These are phyloP conservation scores for Paedocypris sp. DNA, from an alignment of 2,113 vertebrate genomes.

Conservation along the genomic window DNA sequence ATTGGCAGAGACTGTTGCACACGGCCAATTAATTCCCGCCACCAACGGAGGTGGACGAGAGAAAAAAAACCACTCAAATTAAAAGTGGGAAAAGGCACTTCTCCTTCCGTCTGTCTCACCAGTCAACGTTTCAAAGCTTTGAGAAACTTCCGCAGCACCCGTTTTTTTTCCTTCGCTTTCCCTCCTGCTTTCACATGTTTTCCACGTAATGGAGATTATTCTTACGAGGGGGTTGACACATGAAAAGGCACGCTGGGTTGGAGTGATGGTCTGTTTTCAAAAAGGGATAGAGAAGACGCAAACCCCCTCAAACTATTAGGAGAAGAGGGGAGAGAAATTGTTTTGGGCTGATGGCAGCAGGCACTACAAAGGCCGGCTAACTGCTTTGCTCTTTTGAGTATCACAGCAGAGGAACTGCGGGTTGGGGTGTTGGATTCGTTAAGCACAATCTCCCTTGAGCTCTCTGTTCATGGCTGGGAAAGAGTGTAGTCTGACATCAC, in stretches of 20 bases:
- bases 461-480: not conserved
- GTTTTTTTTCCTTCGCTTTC: not conserved
- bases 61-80: not conserved
- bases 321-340: not conserved
- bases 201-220: constrained; percentile 9
- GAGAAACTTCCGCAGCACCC: not conserved
- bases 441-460: constrained; percentile 21
- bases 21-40: constrained; percentile 38
- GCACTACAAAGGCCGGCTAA: constrained; percentile 29
- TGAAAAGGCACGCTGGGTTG: not conserved
- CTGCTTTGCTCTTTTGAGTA: constrained; percentile 13
- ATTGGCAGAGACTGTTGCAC: constrained; percentile 35
- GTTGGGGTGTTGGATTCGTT: constrained; percentile 4
- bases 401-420: not conserved
- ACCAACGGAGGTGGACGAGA: not conserved
- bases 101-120: not conserved
- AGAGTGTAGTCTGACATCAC: constrained; percentile 3
- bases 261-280: constrained; percentile 27
- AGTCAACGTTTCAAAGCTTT: constrained; percentile 32
- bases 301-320: constrained; percentile 28
- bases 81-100: not conserved
- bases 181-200: not conserved
- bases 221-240: not conserved
- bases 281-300: constrained; percentile 33
- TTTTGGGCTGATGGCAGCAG: constrained; percentile 25